Percentiles rank a stretch among this genome's conserved stretches.
Evolutionary conservation across 1,140 invertebrate species (phyloP).

Genomic region (Papilio polyxenes): DNA sequence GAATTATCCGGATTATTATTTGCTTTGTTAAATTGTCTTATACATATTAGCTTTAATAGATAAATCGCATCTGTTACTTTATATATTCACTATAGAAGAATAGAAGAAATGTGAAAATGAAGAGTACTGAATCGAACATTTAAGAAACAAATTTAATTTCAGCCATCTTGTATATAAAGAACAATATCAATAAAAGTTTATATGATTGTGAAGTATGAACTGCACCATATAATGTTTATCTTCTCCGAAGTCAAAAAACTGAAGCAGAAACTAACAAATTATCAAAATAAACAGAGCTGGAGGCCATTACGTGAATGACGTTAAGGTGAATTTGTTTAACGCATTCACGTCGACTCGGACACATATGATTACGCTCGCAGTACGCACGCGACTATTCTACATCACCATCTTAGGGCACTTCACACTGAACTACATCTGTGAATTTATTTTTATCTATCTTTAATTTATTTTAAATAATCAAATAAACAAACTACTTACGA

Average conservation of each 20-base stretch:
- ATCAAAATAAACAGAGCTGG: constrained; percentile 18
- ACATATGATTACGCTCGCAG: constrained; percentile 30
- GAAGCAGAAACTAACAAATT: background rate
- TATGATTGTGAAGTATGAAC: background rate
- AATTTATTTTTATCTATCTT: too few relatives aligned
- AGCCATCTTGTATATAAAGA: too few relatives aligned
- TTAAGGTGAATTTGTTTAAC: constrained; percentile 35
- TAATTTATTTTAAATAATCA: background rate
- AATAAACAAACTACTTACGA: too few relatives aligned
- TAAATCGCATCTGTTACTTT: background rate
- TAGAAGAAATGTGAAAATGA: too few relatives aligned
- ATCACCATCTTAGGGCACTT: background rate
- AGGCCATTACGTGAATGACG: constrained; percentile 29
- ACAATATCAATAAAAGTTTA: background rate
- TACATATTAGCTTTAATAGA: background rate
- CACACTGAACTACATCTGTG: background rate
- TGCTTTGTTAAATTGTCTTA: background rate
- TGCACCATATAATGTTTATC: background rate
- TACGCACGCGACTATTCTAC: constrained; percentile 21
- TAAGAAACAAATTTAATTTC: too few relatives aligned
- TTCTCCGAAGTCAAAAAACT: background rate
- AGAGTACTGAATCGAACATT: too few relatives aligned
- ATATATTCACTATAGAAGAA: too few relatives aligned
- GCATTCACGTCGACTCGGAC: constrained; percentile 28
- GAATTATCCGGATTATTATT: background rate